These are phyloP conservation scores for Corapipo altera DNA, from an alignment of 2,113 vertebrate genomes.

Conservation along the genomic window DNA sequence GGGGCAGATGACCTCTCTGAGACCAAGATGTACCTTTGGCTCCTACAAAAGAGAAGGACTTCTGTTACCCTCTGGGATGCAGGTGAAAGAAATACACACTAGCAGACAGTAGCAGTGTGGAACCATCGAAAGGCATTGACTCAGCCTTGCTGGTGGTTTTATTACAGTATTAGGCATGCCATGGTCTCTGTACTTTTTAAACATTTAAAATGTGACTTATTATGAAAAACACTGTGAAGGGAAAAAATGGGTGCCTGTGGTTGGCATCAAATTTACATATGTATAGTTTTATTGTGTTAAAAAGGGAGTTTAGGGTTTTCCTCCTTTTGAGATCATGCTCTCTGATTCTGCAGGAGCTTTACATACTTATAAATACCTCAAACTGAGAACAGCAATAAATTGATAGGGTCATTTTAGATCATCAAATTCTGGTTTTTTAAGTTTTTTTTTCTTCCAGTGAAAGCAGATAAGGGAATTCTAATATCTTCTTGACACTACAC, in stretches of 20 bases:
- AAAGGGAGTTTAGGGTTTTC: background rate
- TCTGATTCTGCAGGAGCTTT: background rate
- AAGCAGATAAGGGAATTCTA: background rate
- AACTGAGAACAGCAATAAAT: rapidly evolving
- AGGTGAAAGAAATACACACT: background rate
- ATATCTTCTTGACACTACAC: background rate
- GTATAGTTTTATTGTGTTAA: background rate
- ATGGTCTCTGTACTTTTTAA: background rate
- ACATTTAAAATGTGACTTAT: background rate
- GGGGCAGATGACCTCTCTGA: background rate
- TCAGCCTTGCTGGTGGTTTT: background rate
- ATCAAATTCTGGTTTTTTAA: background rate
- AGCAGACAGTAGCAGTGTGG: background rate
- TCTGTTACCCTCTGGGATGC: background rate
- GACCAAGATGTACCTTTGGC: background rate
- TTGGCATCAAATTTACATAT: background rate
- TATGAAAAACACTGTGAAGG: background rate
- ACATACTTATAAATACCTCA: background rate
- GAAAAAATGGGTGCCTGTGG: background rate
- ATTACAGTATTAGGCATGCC: background rate
- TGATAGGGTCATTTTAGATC: background rate
- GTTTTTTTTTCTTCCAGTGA: background rate
- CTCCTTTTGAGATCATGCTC: background rate
- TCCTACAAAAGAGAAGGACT: background rate
- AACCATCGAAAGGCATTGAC: background rate